Percentiles rank a stretch among this genome's conserved stretches.
phyloP scores from a whole-genome alignment of 2,888 invertebrate species.

The Eurois occulta region DNA sequence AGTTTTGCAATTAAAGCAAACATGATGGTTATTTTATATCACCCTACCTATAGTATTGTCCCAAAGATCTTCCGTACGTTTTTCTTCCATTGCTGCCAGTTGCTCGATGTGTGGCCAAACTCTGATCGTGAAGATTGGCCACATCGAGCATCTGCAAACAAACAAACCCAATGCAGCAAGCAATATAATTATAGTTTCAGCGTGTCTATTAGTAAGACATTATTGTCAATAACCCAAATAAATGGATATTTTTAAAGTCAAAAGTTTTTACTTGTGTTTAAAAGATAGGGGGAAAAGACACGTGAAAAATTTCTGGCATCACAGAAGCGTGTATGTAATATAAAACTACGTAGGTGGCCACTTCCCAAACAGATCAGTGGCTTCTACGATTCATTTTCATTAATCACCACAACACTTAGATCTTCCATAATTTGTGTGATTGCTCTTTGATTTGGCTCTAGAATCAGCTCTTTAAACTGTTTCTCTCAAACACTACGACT shows the following conservation, averaged over 20 bases:
- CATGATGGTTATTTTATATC: not conserved
- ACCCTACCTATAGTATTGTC: not conserved
- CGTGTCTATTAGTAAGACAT: not conserved
- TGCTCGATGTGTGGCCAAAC: not conserved
- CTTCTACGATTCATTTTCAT: constrained; percentile 43
- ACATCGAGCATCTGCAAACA: too few species aligned
- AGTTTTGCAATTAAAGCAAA: not conserved
- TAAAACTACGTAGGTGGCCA: constrained; percentile 42
- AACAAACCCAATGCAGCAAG: not conserved
- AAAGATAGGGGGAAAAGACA: constrained; percentile 27
- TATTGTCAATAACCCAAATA: not conserved
- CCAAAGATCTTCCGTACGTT: not conserved
- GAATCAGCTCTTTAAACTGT: constrained; percentile 28
- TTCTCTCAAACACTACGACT: constrained; percentile 31
- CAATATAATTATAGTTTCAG: not conserved
- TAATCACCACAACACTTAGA: constrained; percentile 37
- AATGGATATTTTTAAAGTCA: constrained; percentile 14
- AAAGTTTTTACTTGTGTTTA: constrained; percentile 19
- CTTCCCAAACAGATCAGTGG: constrained; percentile 35
- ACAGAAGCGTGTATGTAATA: constrained; percentile 22
- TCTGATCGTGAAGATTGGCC: too few species aligned
- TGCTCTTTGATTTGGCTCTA: constrained; percentile 31
- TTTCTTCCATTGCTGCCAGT: not conserved
- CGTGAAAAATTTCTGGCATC: constrained; percentile 54
- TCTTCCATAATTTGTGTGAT: constrained; percentile 43